Evolutionary conservation across 2,888 invertebrate genomes (phyloP).

Genomic region (Protonemura montana): DNA sequence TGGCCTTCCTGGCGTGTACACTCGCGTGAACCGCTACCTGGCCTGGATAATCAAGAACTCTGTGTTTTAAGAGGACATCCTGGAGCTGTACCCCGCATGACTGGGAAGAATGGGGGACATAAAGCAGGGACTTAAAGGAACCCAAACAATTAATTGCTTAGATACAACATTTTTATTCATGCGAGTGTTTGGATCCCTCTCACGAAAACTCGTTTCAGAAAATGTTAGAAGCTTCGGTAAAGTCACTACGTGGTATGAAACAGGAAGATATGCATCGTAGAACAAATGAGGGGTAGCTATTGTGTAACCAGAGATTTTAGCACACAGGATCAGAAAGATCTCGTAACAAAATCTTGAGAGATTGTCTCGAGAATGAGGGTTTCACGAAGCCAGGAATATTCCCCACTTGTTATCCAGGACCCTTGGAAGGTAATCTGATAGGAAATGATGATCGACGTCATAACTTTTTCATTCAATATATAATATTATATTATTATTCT

Average conservation of each 20-base stretch:
- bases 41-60: conserved; percentile 73
- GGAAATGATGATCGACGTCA: background rate
- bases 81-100: no score
- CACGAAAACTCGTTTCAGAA: no score
- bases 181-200: no score
- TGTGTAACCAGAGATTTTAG: background rate
- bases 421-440: background rate
- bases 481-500: background rate
- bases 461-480: background rate
- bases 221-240: no score
- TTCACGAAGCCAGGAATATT: background rate
- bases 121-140: no score
- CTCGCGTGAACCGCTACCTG: conserved; percentile 74
- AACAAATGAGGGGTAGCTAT: no score
- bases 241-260: no score
- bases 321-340: background rate
- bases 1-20: conserved; percentile 81
- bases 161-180: no score
- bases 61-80: conserved; percentile 29
- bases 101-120: no score
- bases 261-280: no score
- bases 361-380: background rate
- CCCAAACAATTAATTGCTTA: no score
- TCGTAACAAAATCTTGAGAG: no score
- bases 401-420: background rate